Percentiles rank a stretch among this genome's conserved stretches.
Evolutionary conservation across 2,797 vertebrate species (phyloP).

Genomic region (Acipenser ruthenus): DNA sequence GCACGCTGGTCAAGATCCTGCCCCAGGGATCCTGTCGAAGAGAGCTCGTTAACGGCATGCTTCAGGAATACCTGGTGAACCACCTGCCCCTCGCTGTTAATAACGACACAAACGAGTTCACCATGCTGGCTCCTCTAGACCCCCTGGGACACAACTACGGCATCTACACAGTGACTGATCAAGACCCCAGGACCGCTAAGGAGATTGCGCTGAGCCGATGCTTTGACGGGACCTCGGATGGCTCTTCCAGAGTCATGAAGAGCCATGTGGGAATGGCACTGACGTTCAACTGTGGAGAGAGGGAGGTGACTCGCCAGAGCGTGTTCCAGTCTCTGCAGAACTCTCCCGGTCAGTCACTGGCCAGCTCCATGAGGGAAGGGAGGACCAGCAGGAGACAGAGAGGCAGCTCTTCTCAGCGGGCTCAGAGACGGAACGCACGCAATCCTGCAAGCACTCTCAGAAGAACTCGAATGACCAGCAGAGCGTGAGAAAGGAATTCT

Average conservation of each 20-base stretch:
- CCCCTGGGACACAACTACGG: slow-evolving; percentile 95
- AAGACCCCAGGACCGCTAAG: slow-evolving; percentile 88
- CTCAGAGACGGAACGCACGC: slow-evolving; percentile 39
- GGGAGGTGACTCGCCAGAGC: slow-evolving; percentile 64
- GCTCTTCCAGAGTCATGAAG: slow-evolving; percentile 89
- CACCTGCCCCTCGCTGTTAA: slow-evolving; percentile 90
- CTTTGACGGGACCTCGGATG: slow-evolving; percentile 89
- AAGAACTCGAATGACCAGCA: slow-evolving; percentile 4
- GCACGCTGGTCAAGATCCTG: slow-evolving; percentile 84
- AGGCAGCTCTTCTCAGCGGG: slow-evolving; percentile 42
- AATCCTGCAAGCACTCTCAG: slow-evolving; percentile 38
- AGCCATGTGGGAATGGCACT: slow-evolving; percentile 77
- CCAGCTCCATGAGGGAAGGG: slow-evolving; percentile 44
- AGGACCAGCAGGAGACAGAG: slow-evolving; percentile 47
- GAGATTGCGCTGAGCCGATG: slow-evolving; percentile 93
- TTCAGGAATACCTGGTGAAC: slow-evolving; percentile 94
- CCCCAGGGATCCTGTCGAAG: slow-evolving; percentile 88
- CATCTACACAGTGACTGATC: slow-evolving; percentile 96
- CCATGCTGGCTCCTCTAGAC: slow-evolving; percentile 92
- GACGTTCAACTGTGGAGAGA: slow-evolving; percentile 79
- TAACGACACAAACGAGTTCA: slow-evolving; percentile 92
- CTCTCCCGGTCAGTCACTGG: slow-evolving; percentile 40
- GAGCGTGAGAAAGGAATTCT: too few species aligned
- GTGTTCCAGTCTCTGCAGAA: slow-evolving; percentile 76
- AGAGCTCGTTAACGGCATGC: slow-evolving; percentile 79